Conservation (phyloP, 1,140 invertebrate genomes). For the Trinorchestia longiramus region DNA sequence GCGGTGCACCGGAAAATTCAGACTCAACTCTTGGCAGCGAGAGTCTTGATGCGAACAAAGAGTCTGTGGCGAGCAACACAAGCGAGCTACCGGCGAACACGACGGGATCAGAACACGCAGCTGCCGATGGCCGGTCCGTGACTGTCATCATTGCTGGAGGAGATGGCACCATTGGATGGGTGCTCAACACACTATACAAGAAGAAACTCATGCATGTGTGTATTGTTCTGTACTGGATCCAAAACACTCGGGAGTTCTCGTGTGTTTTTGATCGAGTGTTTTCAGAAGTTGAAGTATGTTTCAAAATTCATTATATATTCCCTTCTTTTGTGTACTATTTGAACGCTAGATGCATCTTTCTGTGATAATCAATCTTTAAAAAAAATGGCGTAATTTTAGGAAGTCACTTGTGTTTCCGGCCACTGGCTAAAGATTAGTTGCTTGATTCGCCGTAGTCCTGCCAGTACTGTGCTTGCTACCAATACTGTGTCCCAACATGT, state of each 20-base stretch:
- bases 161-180: conserved; percentile 44
- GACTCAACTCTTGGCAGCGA: background rate
- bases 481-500: background rate
- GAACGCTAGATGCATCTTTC: no score
- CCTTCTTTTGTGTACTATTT: no score
- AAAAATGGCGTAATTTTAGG: no score
- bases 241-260: no score
- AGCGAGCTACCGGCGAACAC: background rate
- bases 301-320: no score
- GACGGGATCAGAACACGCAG: background rate
- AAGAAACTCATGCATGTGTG: conserved; percentile 35
- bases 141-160: conserved; percentile 22
- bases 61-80: background rate
- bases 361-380: no score
- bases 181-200: conserved; percentile 8
- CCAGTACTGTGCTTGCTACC: no score
- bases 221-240: background rate
- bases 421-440: no score
- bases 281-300: no score
- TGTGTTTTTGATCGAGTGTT: no score
- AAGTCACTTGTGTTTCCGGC: no score
- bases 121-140: background rate
- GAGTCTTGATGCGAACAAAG: background rate
- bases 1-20: background rate
- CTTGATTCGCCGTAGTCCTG: no score